phyloP scores from a whole-genome alignment of 2,797 vertebrate genomes.

The Danio albolineatus region DNA sequence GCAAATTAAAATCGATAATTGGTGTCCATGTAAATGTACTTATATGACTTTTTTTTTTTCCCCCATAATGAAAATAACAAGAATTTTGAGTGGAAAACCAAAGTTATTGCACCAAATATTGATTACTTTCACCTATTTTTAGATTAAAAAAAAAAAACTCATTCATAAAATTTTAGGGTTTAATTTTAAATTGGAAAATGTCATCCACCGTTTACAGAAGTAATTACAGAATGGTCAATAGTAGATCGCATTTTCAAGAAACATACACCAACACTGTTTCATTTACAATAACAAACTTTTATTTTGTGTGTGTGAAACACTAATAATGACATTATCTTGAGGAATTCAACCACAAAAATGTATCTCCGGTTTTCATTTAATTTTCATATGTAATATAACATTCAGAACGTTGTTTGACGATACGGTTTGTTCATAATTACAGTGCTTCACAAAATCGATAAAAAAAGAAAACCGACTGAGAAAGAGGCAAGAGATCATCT shows the following conservation, averaged over 20 bases:
- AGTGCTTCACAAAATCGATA: constrained; percentile 58
- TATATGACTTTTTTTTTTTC: too few relatives aligned
- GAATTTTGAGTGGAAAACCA: too few relatives aligned
- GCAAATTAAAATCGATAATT: too few relatives aligned
- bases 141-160: too few relatives aligned
- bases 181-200: too few relatives aligned
- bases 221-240: too few relatives aligned
- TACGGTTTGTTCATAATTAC: constrained; percentile 65
- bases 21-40: too few relatives aligned
- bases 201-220: too few relatives aligned
- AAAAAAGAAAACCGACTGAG: constrained; percentile 31
- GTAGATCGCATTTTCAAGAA: background rate
- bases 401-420: constrained; percentile 66
- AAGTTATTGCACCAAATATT: too few relatives aligned
- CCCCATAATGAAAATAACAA: too few relatives aligned
- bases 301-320: background rate
- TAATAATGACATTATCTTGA: background rate
- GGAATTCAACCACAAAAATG: background rate
- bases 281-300: constrained; percentile 11
- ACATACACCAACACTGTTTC: background rate
- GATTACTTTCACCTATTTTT: too few relatives aligned
- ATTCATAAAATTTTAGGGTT: too few relatives aligned
- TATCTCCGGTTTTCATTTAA: constrained; percentile 62
- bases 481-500: constrained; percentile 27
- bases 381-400: constrained; percentile 72